phyloP scores from a whole-genome alignment of 2,888 invertebrate genomes.

The Oxycera nigricornis region DNA sequence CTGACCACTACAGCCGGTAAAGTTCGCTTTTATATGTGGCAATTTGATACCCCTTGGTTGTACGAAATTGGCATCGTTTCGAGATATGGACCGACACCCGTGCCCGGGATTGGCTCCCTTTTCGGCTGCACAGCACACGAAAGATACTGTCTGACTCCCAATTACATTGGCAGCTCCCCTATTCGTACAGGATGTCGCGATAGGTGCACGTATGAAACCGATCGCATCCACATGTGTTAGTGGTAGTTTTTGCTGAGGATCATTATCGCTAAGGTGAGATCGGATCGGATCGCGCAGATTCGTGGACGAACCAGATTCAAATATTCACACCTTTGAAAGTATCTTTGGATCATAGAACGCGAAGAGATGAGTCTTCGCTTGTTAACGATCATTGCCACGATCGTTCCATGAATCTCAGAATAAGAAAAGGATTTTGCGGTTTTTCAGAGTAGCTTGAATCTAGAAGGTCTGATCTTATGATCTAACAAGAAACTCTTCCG shows the following conservation, averaged over 20 bases:
- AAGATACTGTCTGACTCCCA: conserved; percentile 29
- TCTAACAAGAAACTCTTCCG: background rate
- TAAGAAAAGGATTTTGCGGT: background rate
- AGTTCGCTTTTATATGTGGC: conserved; percentile 64
- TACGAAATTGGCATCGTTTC: conserved; percentile 53
- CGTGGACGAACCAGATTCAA: background rate
- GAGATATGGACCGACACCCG: conserved; percentile 50
- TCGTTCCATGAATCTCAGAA: background rate
- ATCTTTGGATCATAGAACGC: background rate
- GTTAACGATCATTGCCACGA: background rate
- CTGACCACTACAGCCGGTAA: conserved; percentile 81
- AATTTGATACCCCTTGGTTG: conserved; percentile 62
- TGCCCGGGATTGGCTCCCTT: conserved; percentile 58
- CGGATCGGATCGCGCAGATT: background rate
- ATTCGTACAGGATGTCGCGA: conserved; percentile 12
- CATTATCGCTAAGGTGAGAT: background rate
- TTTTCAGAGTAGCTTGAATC: background rate
- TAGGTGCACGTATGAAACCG: background rate
- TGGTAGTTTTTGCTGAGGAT: background rate
- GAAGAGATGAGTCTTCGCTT: background rate
- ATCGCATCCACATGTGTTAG: background rate
- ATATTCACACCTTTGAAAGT: background rate
- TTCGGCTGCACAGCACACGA: conserved; percentile 55
- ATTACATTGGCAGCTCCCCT: background rate
- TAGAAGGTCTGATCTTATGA: background rate